A percentile compares a stretch with the other conserved stretches of the same genome.
Conservation (phyloP, 2,888 invertebrate genomes). For the Pammene aurita region DNA sequence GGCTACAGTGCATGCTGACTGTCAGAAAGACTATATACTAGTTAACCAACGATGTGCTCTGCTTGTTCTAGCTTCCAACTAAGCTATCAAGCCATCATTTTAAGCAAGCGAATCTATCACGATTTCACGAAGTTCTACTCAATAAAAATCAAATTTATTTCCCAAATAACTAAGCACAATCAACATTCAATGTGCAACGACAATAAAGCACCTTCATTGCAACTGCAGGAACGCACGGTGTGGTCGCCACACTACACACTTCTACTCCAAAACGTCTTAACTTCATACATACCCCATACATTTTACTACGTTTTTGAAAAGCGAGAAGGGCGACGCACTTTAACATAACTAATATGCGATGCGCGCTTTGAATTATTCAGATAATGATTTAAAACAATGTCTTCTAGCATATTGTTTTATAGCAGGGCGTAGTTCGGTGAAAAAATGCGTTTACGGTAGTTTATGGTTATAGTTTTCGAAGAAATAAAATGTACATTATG, state of each 20-base stretch:
- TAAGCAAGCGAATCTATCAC: too few relatives aligned
- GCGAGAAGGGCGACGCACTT: conserved; percentile 37
- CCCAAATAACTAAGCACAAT: background rate
- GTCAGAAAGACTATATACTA: too few relatives aligned
- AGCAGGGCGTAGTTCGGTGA: background rate
- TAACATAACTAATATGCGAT: conserved; percentile 70
- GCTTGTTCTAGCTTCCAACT: background rate
- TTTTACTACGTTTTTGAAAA: background rate
- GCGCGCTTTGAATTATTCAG: conserved; percentile 58
- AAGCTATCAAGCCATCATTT: background rate
- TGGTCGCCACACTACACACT: conserved; percentile 57
- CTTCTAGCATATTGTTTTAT: conserved; percentile 16
- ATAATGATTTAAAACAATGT: conserved; percentile 19
- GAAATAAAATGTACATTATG: background rate
- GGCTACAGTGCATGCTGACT: too few relatives aligned
- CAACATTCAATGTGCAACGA: conserved; percentile 59
- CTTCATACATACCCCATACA: background rate
- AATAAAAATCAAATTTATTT: conserved; percentile 6
- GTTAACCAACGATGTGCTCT: too few relatives aligned
- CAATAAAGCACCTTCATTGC: conserved; percentile 72
- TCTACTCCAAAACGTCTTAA: background rate
- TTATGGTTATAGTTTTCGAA: conserved; percentile 2
- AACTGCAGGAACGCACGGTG: conserved; percentile 68
- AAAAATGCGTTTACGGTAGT: conserved; percentile 15
- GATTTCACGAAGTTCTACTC: background rate